These are phyloP conservation scores for Palythoa grandiflora DNA, from an alignment of 92 coral and sea anemone species.

Conservation along the genomic window DNA sequence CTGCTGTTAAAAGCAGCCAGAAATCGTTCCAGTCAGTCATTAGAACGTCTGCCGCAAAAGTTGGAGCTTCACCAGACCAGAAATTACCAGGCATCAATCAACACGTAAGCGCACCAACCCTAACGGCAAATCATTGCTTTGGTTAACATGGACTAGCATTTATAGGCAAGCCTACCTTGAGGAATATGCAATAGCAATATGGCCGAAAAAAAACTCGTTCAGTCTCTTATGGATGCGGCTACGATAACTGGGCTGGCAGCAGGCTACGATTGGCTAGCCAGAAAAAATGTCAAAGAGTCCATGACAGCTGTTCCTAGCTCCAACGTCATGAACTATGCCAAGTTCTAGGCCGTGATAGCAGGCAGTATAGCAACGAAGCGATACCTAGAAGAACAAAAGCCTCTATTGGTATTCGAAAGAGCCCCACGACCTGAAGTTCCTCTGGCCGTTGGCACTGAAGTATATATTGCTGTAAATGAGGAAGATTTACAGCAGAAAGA, in stretches of 20 bases:
- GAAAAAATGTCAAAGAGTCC: conserved; percentile 29
- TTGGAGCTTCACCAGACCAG: not conserved
- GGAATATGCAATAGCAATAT: not conserved
- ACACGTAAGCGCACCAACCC: not conserved
- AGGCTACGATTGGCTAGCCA: conserved; percentile 24
- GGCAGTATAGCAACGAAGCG: no score
- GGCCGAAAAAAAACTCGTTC: conserved; percentile 34
- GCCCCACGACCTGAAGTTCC: conserved; percentile 14
- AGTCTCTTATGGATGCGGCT: conserved; percentile 1
- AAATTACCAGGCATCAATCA: no score
- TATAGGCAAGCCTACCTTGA: not conserved
- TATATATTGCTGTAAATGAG: not conserved
- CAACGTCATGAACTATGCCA: conserved; percentile 39
- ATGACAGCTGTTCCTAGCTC: conserved; percentile 33
- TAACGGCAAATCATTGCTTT: not conserved
- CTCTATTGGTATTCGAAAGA: conserved; percentile 7
- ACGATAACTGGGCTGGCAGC: conserved; percentile 30
- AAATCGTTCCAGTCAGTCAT: not conserved
- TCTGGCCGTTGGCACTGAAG: conserved; percentile 4
- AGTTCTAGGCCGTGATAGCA: not conserved
- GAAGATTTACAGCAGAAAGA: conserved; percentile 12
- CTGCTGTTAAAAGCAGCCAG: not conserved
- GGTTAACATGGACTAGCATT: conserved; percentile 7
- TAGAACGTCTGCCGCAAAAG: not conserved
- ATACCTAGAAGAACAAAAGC: not conserved